Evolutionary conservation across 2,113 vertebrate species (phyloP).

Genomic region (Tyrannus savana): DNA sequence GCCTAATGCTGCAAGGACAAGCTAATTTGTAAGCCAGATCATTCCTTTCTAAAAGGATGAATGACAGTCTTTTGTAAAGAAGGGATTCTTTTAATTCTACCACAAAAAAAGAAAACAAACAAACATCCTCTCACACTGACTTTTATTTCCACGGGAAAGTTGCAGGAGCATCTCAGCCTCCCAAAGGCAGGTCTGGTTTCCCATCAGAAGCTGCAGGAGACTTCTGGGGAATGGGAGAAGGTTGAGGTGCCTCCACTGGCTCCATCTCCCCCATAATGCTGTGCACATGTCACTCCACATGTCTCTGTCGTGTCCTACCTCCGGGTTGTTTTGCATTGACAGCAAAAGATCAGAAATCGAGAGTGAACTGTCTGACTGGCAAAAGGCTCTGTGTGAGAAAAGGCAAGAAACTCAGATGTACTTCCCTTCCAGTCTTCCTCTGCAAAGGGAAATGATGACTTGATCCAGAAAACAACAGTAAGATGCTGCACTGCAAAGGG

Average conservation of each 20-base stretch:
- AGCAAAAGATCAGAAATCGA: background rate
- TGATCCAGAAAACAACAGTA: background rate
- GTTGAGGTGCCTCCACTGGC: background rate
- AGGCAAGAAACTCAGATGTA: background rate
- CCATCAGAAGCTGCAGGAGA: background rate
- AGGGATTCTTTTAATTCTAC: background rate
- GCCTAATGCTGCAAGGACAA: conserved; percentile 33
- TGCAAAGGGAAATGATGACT: background rate
- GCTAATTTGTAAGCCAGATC: conserved; percentile 11
- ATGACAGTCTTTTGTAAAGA: background rate
- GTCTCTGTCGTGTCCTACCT: background rate
- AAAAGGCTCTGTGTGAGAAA: background rate
- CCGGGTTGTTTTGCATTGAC: accelerated
- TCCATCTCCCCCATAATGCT: accelerated
- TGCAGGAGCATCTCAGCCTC: background rate
- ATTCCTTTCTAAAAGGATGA: background rate
- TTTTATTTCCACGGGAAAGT: background rate
- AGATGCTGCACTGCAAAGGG: background rate
- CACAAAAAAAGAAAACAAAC: background rate
- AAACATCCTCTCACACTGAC: accelerated
- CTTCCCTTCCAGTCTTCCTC: background rate
- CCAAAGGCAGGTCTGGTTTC: background rate
- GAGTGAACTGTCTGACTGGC: background rate
- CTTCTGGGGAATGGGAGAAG: background rate
- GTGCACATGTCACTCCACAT: background rate